phyloP scores from a whole-genome alignment of 2,797 vertebrate genomes.

The Clarias laeviceps region DNA sequence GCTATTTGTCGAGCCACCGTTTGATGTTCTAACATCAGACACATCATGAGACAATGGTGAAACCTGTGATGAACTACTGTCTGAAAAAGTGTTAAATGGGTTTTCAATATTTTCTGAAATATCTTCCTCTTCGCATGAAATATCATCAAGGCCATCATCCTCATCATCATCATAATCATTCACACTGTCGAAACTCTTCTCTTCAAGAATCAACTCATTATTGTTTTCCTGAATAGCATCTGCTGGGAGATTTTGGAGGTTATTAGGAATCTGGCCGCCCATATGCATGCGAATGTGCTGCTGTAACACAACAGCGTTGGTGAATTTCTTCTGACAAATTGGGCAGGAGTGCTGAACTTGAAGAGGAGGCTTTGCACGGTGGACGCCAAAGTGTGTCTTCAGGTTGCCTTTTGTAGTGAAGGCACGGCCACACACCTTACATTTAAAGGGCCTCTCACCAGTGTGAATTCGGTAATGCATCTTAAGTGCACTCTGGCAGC shows the following conservation, averaged over 20 bases:
- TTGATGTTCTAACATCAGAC: slow-evolving; percentile 90
- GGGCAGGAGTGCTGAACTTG: slow-evolving; percentile 95
- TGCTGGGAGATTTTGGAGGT: slow-evolving; percentile 68
- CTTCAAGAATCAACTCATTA: slow-evolving; percentile 74
- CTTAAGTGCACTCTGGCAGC: slow-evolving; percentile 96
- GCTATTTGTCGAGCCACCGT: slow-evolving; percentile 83
- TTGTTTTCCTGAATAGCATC: slow-evolving; percentile 83
- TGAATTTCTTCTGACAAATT: slow-evolving; percentile 98
- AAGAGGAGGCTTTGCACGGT: slow-evolving; percentile 89
- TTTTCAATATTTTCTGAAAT: slow-evolving; percentile 78
- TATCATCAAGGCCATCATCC: slow-evolving; percentile 83
- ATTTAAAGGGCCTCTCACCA: slow-evolving; percentile 95
- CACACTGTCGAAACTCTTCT: slow-evolving; percentile 81
- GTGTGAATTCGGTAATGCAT: slow-evolving; percentile 99
- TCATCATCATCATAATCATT: slow-evolving; percentile 84
- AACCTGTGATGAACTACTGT: slow-evolving; percentile 70
- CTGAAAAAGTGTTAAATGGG: slow-evolving; percentile 73
- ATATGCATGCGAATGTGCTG: slow-evolving; percentile 99
- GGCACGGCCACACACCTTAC: slow-evolving; percentile 93
- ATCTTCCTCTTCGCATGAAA: slow-evolving; percentile 85
- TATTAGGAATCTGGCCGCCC: slow-evolving; percentile 90
- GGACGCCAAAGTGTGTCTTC: slow-evolving; percentile 94
- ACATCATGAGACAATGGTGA: slow-evolving; percentile 77
- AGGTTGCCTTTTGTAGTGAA: slow-evolving; percentile 99
- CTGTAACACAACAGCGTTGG: slow-evolving; percentile 93